phyloP scores from a whole-genome alignment of 2,113 vertebrate species.

The Gallinago undulata region DNA sequence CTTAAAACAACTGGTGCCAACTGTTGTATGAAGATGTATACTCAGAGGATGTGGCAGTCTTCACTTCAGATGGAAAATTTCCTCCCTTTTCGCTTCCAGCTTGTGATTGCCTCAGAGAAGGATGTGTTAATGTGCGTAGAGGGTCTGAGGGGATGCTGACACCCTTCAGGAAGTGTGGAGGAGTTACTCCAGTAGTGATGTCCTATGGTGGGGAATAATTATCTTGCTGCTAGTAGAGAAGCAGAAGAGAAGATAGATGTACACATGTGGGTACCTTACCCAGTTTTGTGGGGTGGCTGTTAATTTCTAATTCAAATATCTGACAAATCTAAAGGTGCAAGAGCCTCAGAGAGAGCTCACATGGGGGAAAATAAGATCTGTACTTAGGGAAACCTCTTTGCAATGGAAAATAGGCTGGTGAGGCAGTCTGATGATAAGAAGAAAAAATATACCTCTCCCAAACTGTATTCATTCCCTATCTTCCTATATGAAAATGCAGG shows the following conservation, averaged over 20 bases:
- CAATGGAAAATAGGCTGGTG: constrained; percentile 35
- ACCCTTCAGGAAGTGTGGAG: not conserved
- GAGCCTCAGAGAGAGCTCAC: not conserved
- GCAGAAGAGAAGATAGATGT: not conserved
- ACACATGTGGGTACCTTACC: not conserved
- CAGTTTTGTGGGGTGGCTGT: not conserved
- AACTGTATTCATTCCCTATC: not conserved
- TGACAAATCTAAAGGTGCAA: not conserved
- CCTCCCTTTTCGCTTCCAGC: not conserved
- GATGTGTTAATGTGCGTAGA: not conserved
- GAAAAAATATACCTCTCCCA: not conserved
- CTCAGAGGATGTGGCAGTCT: not conserved
- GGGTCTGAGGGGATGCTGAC: not conserved
- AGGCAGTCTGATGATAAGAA: not conserved
- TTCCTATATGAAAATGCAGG: constrained; percentile 22
- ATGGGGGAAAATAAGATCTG: not conserved
- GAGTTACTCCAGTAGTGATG: not conserved
- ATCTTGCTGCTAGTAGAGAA: not conserved
- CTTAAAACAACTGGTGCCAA: not conserved
- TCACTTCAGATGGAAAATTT: not conserved
- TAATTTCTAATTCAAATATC: not conserved
- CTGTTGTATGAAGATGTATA: not conserved
- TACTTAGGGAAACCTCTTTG: constrained; percentile 2
- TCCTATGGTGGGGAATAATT: not conserved
- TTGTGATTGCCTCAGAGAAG: not conserved